Conservation (phyloP, 2,888 invertebrate genomes). For the Epinotia brunnichana region DNA sequence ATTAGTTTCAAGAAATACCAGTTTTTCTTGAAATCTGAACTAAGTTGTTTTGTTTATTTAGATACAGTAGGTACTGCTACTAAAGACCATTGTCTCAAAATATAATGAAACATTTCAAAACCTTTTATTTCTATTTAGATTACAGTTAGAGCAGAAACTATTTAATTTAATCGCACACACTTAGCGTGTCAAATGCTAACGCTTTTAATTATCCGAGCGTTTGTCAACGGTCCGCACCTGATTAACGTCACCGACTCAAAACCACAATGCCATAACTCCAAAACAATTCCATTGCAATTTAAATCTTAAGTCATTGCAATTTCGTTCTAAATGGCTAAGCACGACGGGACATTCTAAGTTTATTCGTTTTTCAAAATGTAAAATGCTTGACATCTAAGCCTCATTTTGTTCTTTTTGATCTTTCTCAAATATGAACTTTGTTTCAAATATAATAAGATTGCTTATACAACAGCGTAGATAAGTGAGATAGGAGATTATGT, state of each 20-base stretch:
- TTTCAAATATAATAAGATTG: neutral
- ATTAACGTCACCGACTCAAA: slow-evolving; percentile 19
- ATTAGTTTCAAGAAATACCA: too few species aligned
- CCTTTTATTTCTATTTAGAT: neutral
- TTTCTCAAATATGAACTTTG: neutral
- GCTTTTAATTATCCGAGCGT: slow-evolving; percentile 38
- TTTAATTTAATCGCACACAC: slow-evolving; percentile 27
- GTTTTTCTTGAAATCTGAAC: too few species aligned
- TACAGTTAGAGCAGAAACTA: slow-evolving; percentile 28
- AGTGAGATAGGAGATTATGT: neutral
- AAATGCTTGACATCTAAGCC: slow-evolving; percentile 18
- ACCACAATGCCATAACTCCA: slow-evolving; percentile 4
- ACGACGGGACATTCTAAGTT: neutral
- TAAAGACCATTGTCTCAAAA: too few species aligned
- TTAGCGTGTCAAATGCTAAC: slow-evolving; percentile 27
- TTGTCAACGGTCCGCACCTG: slow-evolving; percentile 37
- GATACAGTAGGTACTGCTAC: too few species aligned
- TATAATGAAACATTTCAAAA: neutral
- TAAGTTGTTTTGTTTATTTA: too few species aligned
- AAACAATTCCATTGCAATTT: neutral
- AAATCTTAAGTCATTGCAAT: neutral
- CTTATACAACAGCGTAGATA: neutral
- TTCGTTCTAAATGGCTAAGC: neutral
- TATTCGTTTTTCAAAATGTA: neutral
- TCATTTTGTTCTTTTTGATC: neutral